phyloP scores from a whole-genome alignment of 2,797 vertebrate species.

The Cephalopachus bancanus region DNA sequence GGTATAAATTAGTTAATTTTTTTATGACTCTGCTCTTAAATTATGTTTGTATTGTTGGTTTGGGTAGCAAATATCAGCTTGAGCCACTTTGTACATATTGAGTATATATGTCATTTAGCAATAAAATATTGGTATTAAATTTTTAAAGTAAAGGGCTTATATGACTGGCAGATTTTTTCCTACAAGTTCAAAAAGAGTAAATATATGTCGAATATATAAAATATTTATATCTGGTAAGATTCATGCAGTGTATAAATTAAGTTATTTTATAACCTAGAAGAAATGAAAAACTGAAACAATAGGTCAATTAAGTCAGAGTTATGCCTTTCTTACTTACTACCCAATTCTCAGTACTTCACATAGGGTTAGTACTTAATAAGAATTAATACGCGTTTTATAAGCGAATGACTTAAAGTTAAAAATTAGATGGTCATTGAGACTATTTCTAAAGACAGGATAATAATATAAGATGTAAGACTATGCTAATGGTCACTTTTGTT shows the following conservation, averaged over 20 bases:
- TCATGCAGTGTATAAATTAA: neutral
- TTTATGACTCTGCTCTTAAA: neutral
- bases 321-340: neutral
- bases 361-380: neutral
- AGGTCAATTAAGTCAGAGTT: neutral
- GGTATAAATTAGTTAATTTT: neutral
- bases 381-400: neutral
- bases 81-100: neutral
- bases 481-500: neutral
- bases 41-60: neutral
- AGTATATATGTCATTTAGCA: neutral
- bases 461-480: neutral
- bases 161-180: neutral
- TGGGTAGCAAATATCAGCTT: neutral
- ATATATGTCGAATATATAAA: neutral
- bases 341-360: neutral
- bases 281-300: neutral
- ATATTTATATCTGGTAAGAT: neutral
- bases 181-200: slow-evolving; percentile 16
- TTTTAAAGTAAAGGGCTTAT: neutral
- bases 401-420: neutral
- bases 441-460: neutral
- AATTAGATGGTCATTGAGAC: neutral
- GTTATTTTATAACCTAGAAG: neutral
- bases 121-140: neutral